phyloP scores from a whole-genome alignment of 92 coral and sea anemone genomes.

The Blastomussa wellsi region DNA sequence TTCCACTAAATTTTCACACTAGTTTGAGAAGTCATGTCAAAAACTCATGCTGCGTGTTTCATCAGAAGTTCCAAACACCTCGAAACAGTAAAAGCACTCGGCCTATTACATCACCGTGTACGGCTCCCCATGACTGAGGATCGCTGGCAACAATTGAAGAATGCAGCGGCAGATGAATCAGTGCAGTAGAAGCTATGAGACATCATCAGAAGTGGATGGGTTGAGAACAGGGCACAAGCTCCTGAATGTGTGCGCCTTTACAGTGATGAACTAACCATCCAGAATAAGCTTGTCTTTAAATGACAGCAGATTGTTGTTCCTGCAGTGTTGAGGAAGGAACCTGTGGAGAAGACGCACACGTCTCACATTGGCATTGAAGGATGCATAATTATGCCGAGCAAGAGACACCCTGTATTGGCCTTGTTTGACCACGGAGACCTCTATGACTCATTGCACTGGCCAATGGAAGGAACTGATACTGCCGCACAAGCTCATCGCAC shows the following conservation, averaged over 20 bases:
- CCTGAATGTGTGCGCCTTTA: constrained; percentile 54
- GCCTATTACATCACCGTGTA: constrained; percentile 28
- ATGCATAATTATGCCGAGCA: constrained; percentile 49
- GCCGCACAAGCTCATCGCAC: constrained; percentile 54
- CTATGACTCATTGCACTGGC: constrained; percentile 8
- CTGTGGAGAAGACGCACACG: constrained; percentile 28
- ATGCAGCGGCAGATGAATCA: constrained; percentile 56
- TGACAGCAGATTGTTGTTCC: constrained; percentile 60
- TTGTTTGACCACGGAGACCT: constrained; percentile 44
- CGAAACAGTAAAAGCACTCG: too few relatives aligned
- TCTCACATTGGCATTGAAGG: constrained; percentile 43
- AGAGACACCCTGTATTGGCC: constrained; percentile 59
- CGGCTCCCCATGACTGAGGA: constrained; percentile 17
- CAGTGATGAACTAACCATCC: constrained; percentile 10
- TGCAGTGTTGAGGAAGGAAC: constrained; percentile 43
- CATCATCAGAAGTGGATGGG: constrained; percentile 46
- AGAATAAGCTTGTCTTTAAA: constrained; percentile 12
- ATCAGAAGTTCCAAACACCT: too few relatives aligned
- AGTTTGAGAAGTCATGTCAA: too few relatives aligned
- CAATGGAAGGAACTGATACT: constrained; percentile 51
- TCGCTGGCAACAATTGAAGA: constrained; percentile 49
- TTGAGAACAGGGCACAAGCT: constrained; percentile 37
- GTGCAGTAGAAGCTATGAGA: constrained; percentile 49
- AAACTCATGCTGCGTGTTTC: too few relatives aligned
- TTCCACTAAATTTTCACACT: too few relatives aligned